Base-by-base conservation (phyloP, 2,888 invertebrate species). In the Pyrocoelia pectoralis region DNA sequence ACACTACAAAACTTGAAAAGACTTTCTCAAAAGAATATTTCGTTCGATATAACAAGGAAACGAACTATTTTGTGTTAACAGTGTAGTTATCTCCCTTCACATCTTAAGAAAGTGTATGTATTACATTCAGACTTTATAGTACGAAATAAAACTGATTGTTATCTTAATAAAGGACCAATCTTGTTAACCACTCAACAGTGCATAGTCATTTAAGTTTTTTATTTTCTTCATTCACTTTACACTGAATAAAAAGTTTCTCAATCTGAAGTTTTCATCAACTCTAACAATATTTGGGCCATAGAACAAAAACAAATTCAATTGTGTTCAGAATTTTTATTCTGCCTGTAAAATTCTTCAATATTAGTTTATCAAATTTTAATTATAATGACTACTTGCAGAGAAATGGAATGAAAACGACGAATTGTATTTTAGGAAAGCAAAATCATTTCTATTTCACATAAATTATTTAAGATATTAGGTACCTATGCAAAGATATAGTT, bases 111-210 rank as follows among this genome's bases (percentile, higher is more conserved):
- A 79, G 77, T 79, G 76, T 79, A 78, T 78, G 77, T 76, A 80
- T 79, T 78, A 77, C 77, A 74, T 75, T 72, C 75, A 73, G 74
- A 76, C 78, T 81, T 81, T 81, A 81, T 80, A 74, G 79, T 69
- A 73, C 77, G 79, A 77, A 80, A 81, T 81, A 81, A 81, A 81
- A 80, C 77, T 79, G 80, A 81, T 80, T 80, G 80, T 80, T 79
- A 80, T 80, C 80, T 80, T 81, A 81, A 81, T 81, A 79, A 80
- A 79, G 73, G 80, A 79, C 79, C 80, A 80, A 81, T 81, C 81
- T 80, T 80, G 80, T 81, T 80, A 80, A 80, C 80, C 78, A 78
- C 80, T 61, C 66, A 64, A 63, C 68, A 65, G 65, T 66, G 76
- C 77, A 77, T 77, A 74, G 77, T 78, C 76, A 71, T 77, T 78